These are phyloP conservation scores for Heliconius melpomene DNA, from an alignment of 1,140 invertebrate species.

Conservation along the genomic window DNA sequence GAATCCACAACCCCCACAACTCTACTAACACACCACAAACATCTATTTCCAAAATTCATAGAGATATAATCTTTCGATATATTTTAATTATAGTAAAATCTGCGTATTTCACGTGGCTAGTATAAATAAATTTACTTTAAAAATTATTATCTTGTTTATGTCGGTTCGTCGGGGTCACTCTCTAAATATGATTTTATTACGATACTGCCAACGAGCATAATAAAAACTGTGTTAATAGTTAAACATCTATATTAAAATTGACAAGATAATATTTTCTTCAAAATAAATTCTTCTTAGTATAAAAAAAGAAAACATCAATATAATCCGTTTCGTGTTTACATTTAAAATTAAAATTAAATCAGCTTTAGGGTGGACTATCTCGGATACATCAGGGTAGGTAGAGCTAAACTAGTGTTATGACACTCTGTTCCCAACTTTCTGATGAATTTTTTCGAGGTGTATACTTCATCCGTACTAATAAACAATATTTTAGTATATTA, in stretches of 20 bases:
- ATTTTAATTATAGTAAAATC: background rate
- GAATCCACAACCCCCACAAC: background rate
- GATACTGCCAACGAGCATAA: background rate
- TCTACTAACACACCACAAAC: background rate
- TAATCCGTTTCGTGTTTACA: background rate
- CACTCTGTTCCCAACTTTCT: no score
- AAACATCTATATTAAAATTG: background rate
- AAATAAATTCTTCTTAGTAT: no score
- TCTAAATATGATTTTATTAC: conserved; percentile 2
- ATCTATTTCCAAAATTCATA: background rate
- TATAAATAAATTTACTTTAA: background rate
- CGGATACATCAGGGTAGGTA: no score
- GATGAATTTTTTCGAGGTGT: no score
- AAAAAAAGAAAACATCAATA: no score
- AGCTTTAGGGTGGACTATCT: no score
- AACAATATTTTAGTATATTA: no score
- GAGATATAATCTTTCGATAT: background rate
- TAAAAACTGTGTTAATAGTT: background rate
- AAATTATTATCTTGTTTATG: conserved; percentile 3
- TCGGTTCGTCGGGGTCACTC: background rate
- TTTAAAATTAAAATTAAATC: no score
- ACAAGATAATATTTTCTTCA: background rate
- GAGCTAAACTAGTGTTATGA: no score
- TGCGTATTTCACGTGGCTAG: background rate
- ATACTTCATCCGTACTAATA: no score